phyloP scores from a whole-genome alignment of 2,113 vertebrate genomes.

The Mesocricetus auratus region DNA sequence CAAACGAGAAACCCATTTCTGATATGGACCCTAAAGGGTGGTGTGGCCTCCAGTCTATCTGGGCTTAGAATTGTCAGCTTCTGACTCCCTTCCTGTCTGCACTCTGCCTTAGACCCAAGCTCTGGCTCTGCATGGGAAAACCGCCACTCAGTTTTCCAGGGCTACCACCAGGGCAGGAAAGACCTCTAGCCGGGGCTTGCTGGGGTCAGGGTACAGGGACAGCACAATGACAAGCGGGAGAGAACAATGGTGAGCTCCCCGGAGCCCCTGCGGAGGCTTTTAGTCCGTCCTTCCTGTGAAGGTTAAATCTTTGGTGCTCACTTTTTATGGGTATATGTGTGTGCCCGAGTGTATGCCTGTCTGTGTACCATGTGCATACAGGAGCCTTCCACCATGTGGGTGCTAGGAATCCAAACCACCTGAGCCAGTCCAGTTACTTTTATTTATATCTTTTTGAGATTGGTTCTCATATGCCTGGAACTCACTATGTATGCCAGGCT shows the following conservation, averaged over 20 bases:
- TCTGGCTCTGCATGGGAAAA: background rate
- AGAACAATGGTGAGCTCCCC: background rate
- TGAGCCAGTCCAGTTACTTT: background rate
- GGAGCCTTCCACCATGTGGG: background rate
- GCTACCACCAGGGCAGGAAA: background rate
- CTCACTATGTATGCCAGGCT: background rate
- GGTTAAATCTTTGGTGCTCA: background rate
- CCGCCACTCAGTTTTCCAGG: background rate
- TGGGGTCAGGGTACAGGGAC: too few relatives aligned
- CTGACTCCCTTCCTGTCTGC: background rate
- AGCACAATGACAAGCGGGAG: background rate
- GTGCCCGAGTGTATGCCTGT: background rate
- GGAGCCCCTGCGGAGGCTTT: too few relatives aligned
- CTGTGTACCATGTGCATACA: background rate
- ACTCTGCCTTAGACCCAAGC: background rate
- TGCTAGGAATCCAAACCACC: background rate
- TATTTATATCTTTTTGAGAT: background rate
- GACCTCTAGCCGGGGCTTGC: background rate
- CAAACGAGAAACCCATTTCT: background rate
- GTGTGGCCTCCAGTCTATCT: background rate
- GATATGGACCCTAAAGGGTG: fast-evolving
- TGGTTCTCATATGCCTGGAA: background rate
- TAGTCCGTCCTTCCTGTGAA: background rate
- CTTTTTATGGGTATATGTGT: background rate
- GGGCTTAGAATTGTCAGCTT: background rate